A percentile compares a stretch with the other conserved stretches of the same genome.
Conservation (phyloP, 2,113 vertebrate genomes). For the Benitochromis conjunctus region DNA sequence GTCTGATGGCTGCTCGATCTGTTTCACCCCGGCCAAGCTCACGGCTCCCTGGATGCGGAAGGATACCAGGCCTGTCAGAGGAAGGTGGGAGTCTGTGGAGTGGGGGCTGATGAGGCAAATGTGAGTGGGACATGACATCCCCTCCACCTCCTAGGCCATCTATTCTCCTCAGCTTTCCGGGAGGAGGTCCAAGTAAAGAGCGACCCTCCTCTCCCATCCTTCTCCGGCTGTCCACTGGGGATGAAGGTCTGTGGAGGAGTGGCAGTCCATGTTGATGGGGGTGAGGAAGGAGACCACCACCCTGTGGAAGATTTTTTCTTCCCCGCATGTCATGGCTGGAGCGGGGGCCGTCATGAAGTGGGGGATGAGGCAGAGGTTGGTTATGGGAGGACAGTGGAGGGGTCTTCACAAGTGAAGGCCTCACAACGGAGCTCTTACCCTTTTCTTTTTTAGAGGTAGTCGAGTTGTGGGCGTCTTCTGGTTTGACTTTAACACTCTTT, state of each 20-base stretch:
- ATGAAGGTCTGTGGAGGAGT: conserved; percentile 18
- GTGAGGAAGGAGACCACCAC: conserved; percentile 10
- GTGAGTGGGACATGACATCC: conserved; percentile 24
- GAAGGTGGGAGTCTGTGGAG: conserved; percentile 37
- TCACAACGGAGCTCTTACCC: conserved; percentile 23
- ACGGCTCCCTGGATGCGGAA: conserved; percentile 33
- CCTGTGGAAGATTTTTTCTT: conserved; percentile 45
- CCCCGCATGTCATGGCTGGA: conserved; percentile 32
- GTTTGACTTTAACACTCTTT: conserved; percentile 40
- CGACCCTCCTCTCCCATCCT: conserved; percentile 54
- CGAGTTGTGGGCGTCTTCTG: conserved; percentile 39
- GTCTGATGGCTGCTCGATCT: conserved; percentile 52
- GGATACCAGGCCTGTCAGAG: conserved; percentile 39
- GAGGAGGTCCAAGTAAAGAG: conserved; percentile 53
- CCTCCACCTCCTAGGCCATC: conserved; percentile 27
- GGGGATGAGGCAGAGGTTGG: conserved; percentile 11
- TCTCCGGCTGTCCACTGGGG: conserved; percentile 39
- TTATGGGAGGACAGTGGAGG: conserved; percentile 38
- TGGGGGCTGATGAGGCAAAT: conserved; percentile 43
- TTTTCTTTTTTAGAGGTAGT: conserved; percentile 56
- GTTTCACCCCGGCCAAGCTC: conserved; percentile 46
- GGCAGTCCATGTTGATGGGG: conserved; percentile 17
- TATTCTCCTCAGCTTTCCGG: conserved; percentile 55
- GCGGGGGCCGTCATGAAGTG: conserved; percentile 37
- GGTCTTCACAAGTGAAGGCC: conserved; percentile 36